Evolutionary conservation across 2,797 vertebrate species (phyloP), one percentile per base, ranked within the genome.

Genomic region (Arrhamphus sclerolepis): DNA sequence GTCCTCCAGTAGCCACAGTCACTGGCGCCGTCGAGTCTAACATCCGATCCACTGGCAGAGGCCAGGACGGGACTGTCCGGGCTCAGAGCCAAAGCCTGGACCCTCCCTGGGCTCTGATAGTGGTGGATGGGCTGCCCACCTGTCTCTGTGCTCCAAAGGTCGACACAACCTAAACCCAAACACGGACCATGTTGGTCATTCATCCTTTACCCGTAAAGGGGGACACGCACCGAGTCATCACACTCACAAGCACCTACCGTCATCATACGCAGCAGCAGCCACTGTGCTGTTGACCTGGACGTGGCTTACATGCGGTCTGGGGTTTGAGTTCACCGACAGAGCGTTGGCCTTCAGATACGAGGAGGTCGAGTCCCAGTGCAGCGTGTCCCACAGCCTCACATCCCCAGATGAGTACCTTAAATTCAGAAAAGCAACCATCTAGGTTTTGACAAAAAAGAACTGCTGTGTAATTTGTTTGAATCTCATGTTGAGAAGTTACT

Each of bases 351-450:
- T 93, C 83, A 99, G 90, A 85, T 90, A 91, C 29, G 94, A 94
- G 41, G 96, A 92, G 0, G 85, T 38, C 2, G 93, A 91, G 91
- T 97, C 95, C 95, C 96, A 97, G 89, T 95, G 93, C 81, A 95
- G 88, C 0, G 95, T 97, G 77, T 98, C 94, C 97, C 97, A 99
- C 82, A 99, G 85, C 69, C 96, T 85, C 77, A 98, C 95, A 5
- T 96, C 96, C 49, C 97, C 97, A 0, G 97, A 98, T 0, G 93
- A 97, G 63, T 98, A 99, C 74, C 97, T 99, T 89, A 63, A 84
- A 74, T 0, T 26, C 46, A 72, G 55, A 52, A 31, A 47, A 0
- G 3, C 10, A 34, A 13, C 48, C 20, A 47, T 24, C 17, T 6
- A n/a, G 8, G 6, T 16, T 13, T 19, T 14, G 3, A 5, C 18